Percentiles rank a stretch among this genome's conserved stretches.
Conservation (phyloP, 2,113 vertebrate species). For the Rana temporaria region DNA sequence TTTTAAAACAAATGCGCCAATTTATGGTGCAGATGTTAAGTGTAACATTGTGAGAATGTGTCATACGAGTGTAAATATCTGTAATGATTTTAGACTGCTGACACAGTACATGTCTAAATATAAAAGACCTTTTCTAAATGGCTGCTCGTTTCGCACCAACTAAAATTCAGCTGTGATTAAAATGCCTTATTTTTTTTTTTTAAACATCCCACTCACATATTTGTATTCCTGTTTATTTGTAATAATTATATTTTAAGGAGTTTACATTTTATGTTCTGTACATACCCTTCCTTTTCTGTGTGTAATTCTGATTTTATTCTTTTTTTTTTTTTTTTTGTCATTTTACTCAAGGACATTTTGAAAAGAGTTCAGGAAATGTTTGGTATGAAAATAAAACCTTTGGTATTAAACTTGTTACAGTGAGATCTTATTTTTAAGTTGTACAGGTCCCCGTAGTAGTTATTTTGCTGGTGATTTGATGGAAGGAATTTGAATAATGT, state of each 20-base stretch:
- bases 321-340: conserved; percentile 27
- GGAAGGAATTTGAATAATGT: no score
- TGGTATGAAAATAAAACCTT: conserved; percentile 48
- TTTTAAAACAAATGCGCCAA: not conserved
- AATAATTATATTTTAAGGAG: conserved; percentile 34
- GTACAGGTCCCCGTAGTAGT: not conserved
- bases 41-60: conserved; percentile 29
- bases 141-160: conserved; percentile 15
- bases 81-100: conserved; percentile 12
- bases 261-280: conserved; percentile 48
- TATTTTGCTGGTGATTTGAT: no score
- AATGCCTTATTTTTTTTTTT: conserved; percentile 47
- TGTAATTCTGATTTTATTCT: conserved; percentile 17
- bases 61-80: conserved; percentile 1
- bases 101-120: not conserved
- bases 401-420: conserved; percentile 28
- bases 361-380: conserved; percentile 46
- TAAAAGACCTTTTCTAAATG: not conserved
- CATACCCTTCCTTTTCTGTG: conserved; percentile 29
- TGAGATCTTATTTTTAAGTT: conserved; percentile 12
- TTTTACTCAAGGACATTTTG: conserved; percentile 4
- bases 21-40: conserved; percentile 18
- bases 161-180: conserved; percentile 27
- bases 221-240: conserved; percentile 47
- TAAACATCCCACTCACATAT: conserved; percentile 32